These are phyloP conservation scores for Scytalopus superciliaris DNA, from an alignment of 2,113 vertebrate genomes.

Conservation along the genomic window DNA sequence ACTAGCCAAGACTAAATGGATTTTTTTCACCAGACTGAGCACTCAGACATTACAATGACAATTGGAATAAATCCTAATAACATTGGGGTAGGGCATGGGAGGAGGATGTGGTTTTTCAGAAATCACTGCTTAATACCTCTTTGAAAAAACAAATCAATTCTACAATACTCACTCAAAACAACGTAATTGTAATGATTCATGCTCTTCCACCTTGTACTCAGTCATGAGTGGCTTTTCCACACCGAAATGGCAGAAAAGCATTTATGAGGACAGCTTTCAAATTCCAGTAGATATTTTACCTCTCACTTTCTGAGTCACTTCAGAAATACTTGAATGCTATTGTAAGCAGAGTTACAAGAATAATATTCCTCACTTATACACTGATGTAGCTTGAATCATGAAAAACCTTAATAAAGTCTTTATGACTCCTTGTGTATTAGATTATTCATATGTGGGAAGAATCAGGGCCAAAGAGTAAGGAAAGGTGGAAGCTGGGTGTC, in stretches of 20 bases:
- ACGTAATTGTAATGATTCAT: background rate
- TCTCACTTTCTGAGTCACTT: background rate
- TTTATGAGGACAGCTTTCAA: background rate
- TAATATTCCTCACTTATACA: background rate
- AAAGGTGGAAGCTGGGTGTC: background rate
- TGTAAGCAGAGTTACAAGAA: background rate
- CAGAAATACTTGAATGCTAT: background rate
- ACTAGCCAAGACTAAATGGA: background rate
- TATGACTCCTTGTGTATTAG: background rate
- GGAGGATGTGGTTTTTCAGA: background rate
- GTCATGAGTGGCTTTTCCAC: background rate
- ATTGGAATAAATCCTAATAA: background rate
- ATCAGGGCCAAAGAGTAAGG: background rate
- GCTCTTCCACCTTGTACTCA: background rate
- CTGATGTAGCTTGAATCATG: background rate
- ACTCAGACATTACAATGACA: background rate
- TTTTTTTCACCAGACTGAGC: background rate
- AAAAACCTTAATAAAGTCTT: background rate
- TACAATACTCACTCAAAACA: background rate
- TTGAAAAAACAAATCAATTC: background rate
- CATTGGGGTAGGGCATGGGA: background rate
- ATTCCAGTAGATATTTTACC: background rate
- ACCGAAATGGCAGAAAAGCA: background rate
- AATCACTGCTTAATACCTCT: background rate
- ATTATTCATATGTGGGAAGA: background rate